phyloP scores from a whole-genome alignment of 2,113 vertebrate species.

The Rhombomys opimus region DNA sequence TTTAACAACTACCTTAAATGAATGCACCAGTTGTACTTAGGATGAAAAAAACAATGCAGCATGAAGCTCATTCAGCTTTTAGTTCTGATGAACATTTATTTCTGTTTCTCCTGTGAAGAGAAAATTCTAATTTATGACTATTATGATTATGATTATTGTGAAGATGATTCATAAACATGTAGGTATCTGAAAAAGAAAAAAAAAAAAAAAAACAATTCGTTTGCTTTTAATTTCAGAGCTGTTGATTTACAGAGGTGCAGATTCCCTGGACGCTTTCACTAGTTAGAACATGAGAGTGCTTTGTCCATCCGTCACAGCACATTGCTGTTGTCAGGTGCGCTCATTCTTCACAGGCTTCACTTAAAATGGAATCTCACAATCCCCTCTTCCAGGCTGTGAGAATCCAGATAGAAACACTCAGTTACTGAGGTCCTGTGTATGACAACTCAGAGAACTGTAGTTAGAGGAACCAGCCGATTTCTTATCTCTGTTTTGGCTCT shows the following conservation, averaged over 20 bases:
- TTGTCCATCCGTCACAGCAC: conserved; percentile 23
- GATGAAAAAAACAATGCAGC: not conserved
- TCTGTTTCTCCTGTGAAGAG: conserved; percentile 28
- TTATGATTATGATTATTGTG: conserved; percentile 63
- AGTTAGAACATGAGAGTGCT: conserved; percentile 55
- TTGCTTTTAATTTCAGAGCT: conserved; percentile 60
- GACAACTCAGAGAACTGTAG: not conserved
- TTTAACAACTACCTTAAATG: conserved; percentile 53
- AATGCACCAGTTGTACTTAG: not conserved
- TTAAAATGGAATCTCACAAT: conserved; percentile 30
- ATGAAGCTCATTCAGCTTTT: not conserved
- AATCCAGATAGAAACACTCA: not conserved
- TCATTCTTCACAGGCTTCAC: conserved; percentile 27
- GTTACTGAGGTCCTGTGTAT: not conserved
- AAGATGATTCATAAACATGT: conserved; percentile 63
- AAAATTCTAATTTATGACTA: conserved; percentile 61
- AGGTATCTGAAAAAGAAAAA: conserved; percentile 60
- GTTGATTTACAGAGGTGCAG: conserved; percentile 61
- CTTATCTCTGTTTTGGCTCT: not conserved
- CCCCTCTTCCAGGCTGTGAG: not conserved
- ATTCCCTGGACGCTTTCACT: conserved; percentile 50
- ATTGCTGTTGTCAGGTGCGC: not conserved
- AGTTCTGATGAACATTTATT: conserved; percentile 30
- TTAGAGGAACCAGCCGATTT: not conserved
- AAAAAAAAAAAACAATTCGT: not conserved